Evolutionary conservation across 1,140 invertebrate species (phyloP), one percentile per base, ranked within the genome.

Genomic region (Chironomus tepperi): DNA sequence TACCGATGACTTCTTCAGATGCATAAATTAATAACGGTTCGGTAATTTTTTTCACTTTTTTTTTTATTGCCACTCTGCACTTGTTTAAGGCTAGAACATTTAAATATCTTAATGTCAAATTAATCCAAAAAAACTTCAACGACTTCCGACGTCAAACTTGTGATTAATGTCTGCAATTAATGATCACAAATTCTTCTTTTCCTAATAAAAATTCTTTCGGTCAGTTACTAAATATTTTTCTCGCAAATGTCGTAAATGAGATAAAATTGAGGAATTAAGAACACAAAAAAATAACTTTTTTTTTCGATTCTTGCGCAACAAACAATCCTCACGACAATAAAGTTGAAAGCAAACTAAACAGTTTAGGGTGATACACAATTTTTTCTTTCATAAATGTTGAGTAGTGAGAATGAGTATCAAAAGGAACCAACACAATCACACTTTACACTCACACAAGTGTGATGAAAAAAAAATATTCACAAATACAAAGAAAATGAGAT

Each of bases 311-410:
- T 34, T 34, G 24, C 47, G 47, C 47, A 57, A 57, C 12, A 18
- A 18, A 70, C 65, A 70, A 70, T 70, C 65, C 65, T 18, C 65
- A 19, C 65, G 19, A 70, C 19, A 21, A 19, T 70, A 70, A 70
- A 70, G 65, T 18, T 21, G 19, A 70, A 18, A 70, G 65, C 65
- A 19, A 70, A 70, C 65, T 70, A 21, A 70, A 70, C 47, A n/a
- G 47, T 57, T 57, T 57, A 57, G 47, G 65, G 16, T 70, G 65
- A 70, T 70, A 70, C 18, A 70, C n/a, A 70, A 67, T 19, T 57
- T 57, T n/a, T 57, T 57, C 47, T n/a, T 57, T 57, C n/a, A 12
- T 57, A 3, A 57, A 57, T 57, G 47, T 57, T 57, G 47, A 57
- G 47, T 34, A 34, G 24, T 57, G 47, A 57, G 47, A 57, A 57